Conservation (phyloP, 2,888 invertebrate genomes). For the Cybosia mesomella region DNA sequence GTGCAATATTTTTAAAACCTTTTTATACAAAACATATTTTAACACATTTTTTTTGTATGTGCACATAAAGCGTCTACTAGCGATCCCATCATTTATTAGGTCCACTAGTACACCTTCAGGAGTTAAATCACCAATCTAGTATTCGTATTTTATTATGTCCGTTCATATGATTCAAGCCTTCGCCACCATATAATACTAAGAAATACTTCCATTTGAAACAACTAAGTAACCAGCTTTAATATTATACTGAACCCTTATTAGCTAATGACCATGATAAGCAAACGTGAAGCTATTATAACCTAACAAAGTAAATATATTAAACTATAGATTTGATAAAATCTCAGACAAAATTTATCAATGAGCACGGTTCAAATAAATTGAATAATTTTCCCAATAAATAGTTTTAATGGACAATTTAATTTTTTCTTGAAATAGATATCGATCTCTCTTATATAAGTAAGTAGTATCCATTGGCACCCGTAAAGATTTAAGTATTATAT, state of each 20-base stretch:
- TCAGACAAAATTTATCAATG: neutral
- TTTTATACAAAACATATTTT: conserved; percentile 10
- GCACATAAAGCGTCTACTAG: neutral
- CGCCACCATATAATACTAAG: conserved; percentile 42
- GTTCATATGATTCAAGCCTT: conserved; percentile 35
- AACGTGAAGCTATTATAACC: neutral
- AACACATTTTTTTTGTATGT: neutral
- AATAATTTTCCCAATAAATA: too few species aligned
- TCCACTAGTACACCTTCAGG: neutral
- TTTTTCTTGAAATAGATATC: too few species aligned
- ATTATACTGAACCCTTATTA: neutral
- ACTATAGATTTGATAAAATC: neutral
- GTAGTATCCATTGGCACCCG: too few species aligned
- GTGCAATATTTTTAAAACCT: conserved; percentile 15
- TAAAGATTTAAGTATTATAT: neutral
- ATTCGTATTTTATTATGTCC: conserved; percentile 6
- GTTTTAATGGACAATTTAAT: too few species aligned
- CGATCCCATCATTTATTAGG: too few species aligned
- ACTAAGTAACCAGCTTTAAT: conserved; percentile 22
- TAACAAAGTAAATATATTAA: neutral
- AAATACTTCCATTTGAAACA: conserved; percentile 40
- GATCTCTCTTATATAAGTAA: too few species aligned
- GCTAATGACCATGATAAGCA: neutral
- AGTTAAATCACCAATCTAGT: neutral
- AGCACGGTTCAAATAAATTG: too few species aligned